Conservation (phyloP, 1,140 invertebrate genomes). For the Eurosta solidaginis region DNA sequence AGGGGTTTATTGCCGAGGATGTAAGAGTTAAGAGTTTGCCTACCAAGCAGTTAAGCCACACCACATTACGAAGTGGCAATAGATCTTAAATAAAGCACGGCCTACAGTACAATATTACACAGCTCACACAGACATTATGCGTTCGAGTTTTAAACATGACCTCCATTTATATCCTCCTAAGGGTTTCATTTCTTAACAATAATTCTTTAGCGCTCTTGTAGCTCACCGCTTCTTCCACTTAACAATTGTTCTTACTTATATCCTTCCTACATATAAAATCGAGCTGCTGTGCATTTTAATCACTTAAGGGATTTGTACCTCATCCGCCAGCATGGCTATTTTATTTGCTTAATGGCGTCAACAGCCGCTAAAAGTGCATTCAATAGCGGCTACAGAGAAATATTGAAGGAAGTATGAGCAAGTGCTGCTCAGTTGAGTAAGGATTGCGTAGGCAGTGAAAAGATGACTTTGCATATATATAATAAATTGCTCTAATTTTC, state of each 20-base stretch:
- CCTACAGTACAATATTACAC: too few relatives aligned
- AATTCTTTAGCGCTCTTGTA: neutral
- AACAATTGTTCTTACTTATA: neutral
- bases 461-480: neutral
- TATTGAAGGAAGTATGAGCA: neutral
- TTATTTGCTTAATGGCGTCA: slow-evolving; percentile 55
- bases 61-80: too few relatives aligned
- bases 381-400: neutral
- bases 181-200: neutral
- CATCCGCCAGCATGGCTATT: slow-evolving; percentile 42
- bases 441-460: neutral
- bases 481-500: neutral
- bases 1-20: too few relatives aligned
- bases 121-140: too few relatives aligned
- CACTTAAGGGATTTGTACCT: slow-evolving; percentile 47
- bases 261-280: too few relatives aligned
- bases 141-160: neutral
- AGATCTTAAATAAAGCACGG: too few relatives aligned
- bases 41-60: too few relatives aligned
- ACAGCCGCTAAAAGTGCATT: slow-evolving; percentile 49
- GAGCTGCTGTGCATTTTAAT: slow-evolving; percentile 47
- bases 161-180: neutral
- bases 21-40: too few relatives aligned
- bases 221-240: neutral
- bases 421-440: neutral